Conservation (phyloP, 2,113 vertebrate genomes). For the Telmatochromis sp. region DNA sequence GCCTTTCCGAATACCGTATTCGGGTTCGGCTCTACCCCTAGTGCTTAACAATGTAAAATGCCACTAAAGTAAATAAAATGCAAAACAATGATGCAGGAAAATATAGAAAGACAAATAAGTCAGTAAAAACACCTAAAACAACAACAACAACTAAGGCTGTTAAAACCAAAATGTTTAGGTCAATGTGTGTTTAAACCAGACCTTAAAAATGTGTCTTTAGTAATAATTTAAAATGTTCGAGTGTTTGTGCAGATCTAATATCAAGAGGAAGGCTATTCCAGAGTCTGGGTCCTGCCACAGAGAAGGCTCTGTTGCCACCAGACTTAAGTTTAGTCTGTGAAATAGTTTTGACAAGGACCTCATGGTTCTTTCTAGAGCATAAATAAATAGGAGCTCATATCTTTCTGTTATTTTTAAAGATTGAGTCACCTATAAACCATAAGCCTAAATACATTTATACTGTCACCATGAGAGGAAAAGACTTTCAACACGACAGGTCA, state of each 20-base stretch:
- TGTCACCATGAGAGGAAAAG: background rate
- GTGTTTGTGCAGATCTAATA: background rate
- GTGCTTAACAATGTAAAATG: background rate
- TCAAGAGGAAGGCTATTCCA: background rate
- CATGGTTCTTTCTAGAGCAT: background rate
- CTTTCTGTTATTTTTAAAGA: background rate
- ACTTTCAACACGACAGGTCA: background rate
- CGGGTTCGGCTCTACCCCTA: background rate
- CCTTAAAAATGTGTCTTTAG: background rate
- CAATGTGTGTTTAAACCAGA: background rate
- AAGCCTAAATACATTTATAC: background rate
- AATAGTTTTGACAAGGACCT: background rate
- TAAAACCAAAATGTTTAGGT: background rate
- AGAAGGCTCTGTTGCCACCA: background rate
- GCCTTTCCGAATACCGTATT: background rate
- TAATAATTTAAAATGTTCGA: background rate
- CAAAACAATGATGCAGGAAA: background rate
- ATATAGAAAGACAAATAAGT: background rate
- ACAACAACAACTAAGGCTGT: background rate
- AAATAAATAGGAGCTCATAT: background rate
- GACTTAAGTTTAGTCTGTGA: background rate
- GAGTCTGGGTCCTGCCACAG: background rate
- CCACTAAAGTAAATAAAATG: background rate
- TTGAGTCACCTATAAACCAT: background rate
- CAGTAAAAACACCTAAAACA: background rate